phyloP scores from a whole-genome alignment of 1,140 invertebrate species.

The Cydia strobilella region DNA sequence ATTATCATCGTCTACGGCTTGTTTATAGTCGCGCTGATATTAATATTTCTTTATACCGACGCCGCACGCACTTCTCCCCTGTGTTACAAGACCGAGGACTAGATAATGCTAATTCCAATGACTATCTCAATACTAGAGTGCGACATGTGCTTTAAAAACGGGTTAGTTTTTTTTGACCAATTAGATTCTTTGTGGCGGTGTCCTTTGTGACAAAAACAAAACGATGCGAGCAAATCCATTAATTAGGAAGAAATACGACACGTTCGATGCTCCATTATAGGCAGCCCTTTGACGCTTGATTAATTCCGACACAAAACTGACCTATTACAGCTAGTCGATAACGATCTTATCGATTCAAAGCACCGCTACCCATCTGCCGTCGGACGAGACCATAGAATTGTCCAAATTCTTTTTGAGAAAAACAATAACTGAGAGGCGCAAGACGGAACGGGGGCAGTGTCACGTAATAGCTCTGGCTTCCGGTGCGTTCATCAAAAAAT shows the following conservation, averaged over 20 bases:
- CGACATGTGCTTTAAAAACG: conserved; percentile 36
- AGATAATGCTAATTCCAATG: conserved; percentile 37
- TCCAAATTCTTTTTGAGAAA: conserved; percentile 62
- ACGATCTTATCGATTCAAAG: conserved; percentile 74
- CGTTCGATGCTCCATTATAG: conserved; percentile 63
- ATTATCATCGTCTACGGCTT: conserved; percentile 70
- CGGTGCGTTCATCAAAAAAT: conserved; percentile 76
- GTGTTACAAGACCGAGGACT: conserved; percentile 33
- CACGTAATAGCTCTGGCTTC: conserved; percentile 74
- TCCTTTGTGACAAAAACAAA: conserved; percentile 64
- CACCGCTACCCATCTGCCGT: conserved; percentile 62
- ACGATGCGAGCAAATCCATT: conserved; percentile 75
- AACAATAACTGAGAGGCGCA: conserved; percentile 69
- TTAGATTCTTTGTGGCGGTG: conserved; percentile 60
- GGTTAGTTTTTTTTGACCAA: conserved; percentile 40
- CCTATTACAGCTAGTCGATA: conserved; percentile 73
- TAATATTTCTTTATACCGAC: conserved; percentile 72
- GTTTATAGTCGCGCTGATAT: conserved; percentile 65
- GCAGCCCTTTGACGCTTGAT: conserved; percentile 74
- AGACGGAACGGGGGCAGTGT: conserved; percentile 67
- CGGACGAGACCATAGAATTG: conserved; percentile 61
- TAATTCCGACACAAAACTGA: conserved; percentile 76
- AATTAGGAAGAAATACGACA: conserved; percentile 76
- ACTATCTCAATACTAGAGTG: conserved; percentile 26
- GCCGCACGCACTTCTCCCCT: conserved; percentile 48